Percentiles rank a stretch among this genome's conserved stretches.
These are phyloP conservation scores for Chymomyza amoena DNA, from an alignment of 2,888 invertebrate species.

Conservation along the genomic window DNA sequence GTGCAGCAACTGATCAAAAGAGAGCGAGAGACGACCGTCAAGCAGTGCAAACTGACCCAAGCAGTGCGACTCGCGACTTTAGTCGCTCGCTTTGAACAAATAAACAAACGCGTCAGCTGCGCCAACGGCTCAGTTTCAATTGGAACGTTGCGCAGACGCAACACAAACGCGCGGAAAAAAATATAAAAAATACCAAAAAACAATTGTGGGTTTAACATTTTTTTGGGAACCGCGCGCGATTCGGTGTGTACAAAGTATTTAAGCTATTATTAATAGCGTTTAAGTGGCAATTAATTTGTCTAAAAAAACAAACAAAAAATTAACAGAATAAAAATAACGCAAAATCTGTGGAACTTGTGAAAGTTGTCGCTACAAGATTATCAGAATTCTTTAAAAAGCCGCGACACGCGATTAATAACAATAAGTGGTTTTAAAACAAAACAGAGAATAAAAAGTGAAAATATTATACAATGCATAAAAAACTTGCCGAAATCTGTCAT, in stretches of 20 bases:
- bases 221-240: conserved; percentile 2
- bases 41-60: conserved; percentile 27
- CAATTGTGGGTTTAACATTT: neutral
- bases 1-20: neutral
- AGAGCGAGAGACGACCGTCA: conserved; percentile 1
- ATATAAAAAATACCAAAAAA: neutral
- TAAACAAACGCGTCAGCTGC: conserved; percentile 53
- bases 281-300: neutral
- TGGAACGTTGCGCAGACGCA: conserved; percentile 64
- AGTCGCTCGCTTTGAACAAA: conserved; percentile 37
- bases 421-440: conserved; percentile 8
- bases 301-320: neutral
- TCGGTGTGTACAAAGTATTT: neutral
- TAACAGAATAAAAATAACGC: neutral
- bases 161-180: conserved; percentile 30
- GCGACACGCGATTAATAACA: neutral
- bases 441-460: conserved; percentile 46
- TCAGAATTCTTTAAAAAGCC: conserved; percentile 32
- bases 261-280: neutral
- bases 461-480: conserved; percentile 13
- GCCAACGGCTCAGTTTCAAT: conserved; percentile 58
- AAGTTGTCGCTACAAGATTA: conserved; percentile 35
- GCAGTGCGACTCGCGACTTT: conserved; percentile 41
- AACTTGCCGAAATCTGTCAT: neutral
- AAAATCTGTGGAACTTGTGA: conserved; percentile 22